Evolutionary conservation across 2,888 invertebrate genomes (phyloP).

Genomic region (Drosophila subsilvestris): DNA sequence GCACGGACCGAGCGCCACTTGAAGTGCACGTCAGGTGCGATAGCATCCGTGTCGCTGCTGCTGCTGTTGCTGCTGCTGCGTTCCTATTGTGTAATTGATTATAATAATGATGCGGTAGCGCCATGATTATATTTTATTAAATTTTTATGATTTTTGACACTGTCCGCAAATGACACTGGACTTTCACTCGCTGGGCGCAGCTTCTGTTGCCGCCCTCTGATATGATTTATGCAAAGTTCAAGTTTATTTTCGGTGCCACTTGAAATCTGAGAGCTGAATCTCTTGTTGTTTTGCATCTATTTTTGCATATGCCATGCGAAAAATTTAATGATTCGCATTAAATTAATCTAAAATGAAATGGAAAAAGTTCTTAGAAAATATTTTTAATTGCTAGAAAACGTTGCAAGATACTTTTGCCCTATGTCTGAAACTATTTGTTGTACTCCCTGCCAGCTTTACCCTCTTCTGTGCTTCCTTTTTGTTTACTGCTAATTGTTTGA

Average conservation of each 20-base stretch:
- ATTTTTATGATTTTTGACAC: conserved; percentile 7
- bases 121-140: neutral
- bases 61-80: conserved; percentile 1
- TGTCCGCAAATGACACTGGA: conserved; percentile 16
- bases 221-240: conserved; percentile 1
- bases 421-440: too few relatives aligned
- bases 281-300: conserved; percentile 2
- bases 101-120: conserved; percentile 8
- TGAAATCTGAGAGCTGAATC: neutral
- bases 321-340: neutral
- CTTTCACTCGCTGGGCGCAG: neutral
- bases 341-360: neutral
- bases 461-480: too few relatives aligned
- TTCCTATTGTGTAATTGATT: conserved; percentile 19
- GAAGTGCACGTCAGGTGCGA: conserved; percentile 5
- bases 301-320: neutral
- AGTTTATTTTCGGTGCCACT: neutral
- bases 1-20: neutral
- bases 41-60: neutral
- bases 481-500: neutral
- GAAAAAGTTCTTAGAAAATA: neutral
- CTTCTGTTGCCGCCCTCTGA: neutral
- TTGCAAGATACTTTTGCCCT: too few relatives aligned
- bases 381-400: too few relatives aligned
- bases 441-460: too few relatives aligned